Percentiles rank a stretch among this genome's conserved stretches.
Conservation (phyloP, 1,140 invertebrate genomes). For the Idris sp. region DNA sequence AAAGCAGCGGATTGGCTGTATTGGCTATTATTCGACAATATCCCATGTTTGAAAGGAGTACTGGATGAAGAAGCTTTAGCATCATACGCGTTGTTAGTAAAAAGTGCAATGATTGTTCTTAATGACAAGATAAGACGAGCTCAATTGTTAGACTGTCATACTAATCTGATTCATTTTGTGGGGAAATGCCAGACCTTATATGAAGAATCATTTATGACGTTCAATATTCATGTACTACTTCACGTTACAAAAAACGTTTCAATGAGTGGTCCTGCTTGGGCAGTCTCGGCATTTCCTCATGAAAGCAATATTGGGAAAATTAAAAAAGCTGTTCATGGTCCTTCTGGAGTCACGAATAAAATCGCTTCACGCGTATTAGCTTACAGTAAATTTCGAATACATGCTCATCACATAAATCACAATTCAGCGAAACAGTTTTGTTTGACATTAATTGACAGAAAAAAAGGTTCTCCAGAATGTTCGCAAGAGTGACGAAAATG, state of each 20-base stretch:
- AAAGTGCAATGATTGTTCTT: not conserved
- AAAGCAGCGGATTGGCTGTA: not conserved
- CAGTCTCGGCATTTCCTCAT: conserved; percentile 2
- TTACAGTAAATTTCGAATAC: too few species aligned
- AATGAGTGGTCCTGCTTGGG: conserved; percentile 1
- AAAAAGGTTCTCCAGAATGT: not conserved
- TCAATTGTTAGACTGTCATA: conserved; percentile 1
- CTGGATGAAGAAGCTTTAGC: not conserved
- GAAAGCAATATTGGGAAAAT: not conserved
- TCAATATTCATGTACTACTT: conserved; percentile 1
- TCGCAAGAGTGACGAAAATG: conserved; percentile 2
- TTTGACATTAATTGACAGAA: not conserved
- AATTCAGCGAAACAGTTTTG: too few species aligned
- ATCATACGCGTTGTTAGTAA: not conserved
- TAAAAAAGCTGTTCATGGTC: too few species aligned
- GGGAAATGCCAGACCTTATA: not conserved
- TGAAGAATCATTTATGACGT: not conserved
- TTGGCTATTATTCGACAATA: conserved; percentile 1
- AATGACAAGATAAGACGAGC: not conserved
- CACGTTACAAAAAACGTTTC: not conserved
- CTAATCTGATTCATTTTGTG: conserved; percentile 1
- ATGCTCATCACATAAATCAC: too few species aligned
- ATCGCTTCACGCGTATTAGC: not conserved
- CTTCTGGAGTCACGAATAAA: too few species aligned
- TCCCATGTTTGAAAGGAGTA: not conserved